These are phyloP conservation scores for Protobothrops mucrosquamatus DNA, from an alignment of 2,113 vertebrate genomes.

Conservation along the genomic window DNA sequence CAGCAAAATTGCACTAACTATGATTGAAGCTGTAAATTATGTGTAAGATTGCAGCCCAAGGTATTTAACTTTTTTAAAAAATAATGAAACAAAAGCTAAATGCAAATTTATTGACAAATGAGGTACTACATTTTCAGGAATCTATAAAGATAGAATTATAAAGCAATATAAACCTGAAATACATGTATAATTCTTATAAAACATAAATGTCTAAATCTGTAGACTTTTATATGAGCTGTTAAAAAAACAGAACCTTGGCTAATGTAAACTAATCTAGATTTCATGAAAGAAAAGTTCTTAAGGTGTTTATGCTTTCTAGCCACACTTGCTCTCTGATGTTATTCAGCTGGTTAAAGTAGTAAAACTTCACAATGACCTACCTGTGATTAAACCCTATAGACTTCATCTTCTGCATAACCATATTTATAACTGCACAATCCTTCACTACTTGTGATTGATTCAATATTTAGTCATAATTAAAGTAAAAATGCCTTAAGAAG, in stretches of 20 bases:
- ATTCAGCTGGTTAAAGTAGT: not conserved
- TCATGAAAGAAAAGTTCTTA: not conserved
- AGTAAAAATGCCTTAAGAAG: not conserved
- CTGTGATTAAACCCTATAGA: not conserved
- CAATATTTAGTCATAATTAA: not conserved
- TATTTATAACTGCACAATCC: not conserved
- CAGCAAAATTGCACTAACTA: not conserved
- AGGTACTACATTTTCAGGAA: not conserved
- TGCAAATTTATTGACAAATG: not conserved
- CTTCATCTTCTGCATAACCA: not conserved
- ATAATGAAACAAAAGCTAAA: not conserved
- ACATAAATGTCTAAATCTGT: not conserved
- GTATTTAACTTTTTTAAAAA: slow-evolving; percentile 1
- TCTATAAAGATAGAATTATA: not conserved
- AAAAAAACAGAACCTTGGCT: not conserved
- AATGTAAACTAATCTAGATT: not conserved
- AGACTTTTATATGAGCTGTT: not conserved
- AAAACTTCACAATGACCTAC: not conserved
- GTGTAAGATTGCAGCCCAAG: not conserved
- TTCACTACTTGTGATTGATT: not conserved
- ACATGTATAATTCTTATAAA: not conserved
- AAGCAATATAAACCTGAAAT: not conserved
- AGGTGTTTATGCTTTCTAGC: not conserved
- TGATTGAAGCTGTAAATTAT: not conserved
- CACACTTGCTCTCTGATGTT: not conserved